These are phyloP conservation scores for Xylophagus ater DNA, from an alignment of 2,888 invertebrate genomes.

Conservation along the genomic window DNA sequence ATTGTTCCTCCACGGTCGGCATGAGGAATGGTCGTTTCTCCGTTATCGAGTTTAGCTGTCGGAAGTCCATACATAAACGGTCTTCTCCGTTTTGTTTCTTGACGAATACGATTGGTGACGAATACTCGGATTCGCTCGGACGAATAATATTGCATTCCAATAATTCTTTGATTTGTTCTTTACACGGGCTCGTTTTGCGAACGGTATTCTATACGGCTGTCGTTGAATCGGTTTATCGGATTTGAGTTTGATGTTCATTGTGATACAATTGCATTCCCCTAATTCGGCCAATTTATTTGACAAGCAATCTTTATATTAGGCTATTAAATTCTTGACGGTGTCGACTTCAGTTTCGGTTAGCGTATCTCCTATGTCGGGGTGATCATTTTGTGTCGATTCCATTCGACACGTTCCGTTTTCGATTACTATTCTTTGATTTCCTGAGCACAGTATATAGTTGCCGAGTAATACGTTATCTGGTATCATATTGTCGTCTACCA, in stretches of 20 bases:
- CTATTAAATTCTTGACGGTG: too few species aligned
- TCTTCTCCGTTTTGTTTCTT: constrained; percentile 20
- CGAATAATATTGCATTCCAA: not conserved
- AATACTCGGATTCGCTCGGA: constrained; percentile 15
- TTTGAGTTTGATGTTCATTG: not conserved
- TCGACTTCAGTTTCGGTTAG: too few species aligned
- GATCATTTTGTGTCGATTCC: too few species aligned
- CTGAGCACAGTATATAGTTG: too few species aligned
- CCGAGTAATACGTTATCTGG: too few species aligned
- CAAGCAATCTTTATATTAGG: too few species aligned
- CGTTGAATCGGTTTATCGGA: not conserved
- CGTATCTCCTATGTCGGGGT: too few species aligned
- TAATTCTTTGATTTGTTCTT: not conserved
- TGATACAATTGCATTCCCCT: not conserved
- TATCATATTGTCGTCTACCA: too few species aligned
- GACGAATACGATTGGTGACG: constrained; percentile 23
- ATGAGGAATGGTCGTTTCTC: constrained; percentile 28
- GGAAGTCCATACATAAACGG: constrained; percentile 23
- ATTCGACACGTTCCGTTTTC: too few species aligned
- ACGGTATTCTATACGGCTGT: not conserved
- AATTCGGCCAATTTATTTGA: too few species aligned
- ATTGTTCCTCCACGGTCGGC: constrained; percentile 31
- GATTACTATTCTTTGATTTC: too few species aligned
- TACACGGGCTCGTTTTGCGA: not conserved
- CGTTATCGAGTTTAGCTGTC: constrained; percentile 25